These are phyloP conservation scores for Danionella dracula DNA, from an alignment of 2,797 vertebrate species.

Conservation along the genomic window DNA sequence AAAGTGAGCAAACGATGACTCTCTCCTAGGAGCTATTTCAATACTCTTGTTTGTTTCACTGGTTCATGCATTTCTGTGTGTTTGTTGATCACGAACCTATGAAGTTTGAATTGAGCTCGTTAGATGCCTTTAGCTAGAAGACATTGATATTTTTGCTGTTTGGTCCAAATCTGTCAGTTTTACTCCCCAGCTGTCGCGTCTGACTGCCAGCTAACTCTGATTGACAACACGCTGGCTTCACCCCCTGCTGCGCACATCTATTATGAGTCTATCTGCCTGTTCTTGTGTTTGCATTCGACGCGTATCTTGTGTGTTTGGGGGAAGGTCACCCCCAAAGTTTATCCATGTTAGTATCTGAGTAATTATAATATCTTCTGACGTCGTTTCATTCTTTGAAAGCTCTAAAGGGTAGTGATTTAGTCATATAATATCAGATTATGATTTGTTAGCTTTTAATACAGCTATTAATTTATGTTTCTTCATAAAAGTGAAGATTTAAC, in stretches of 20 bases:
- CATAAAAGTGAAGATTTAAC: too few species aligned
- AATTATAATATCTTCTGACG: too few species aligned
- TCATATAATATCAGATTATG: too few species aligned
- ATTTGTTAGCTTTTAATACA: too few species aligned
- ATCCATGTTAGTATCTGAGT: too few species aligned
- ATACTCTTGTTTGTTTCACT: too few species aligned
- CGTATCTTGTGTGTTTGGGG: background rate
- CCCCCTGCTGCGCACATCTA: background rate
- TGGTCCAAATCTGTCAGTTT: constrained; percentile 29
- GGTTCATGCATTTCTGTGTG: background rate
- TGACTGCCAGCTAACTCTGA: constrained; percentile 6
- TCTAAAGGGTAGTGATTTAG: too few species aligned
- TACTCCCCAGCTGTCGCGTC: constrained; percentile 7
- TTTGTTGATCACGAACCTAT: background rate
- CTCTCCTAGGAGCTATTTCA: too few species aligned
- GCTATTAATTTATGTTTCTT: too few species aligned
- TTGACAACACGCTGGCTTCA: background rate
- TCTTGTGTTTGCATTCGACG: background rate
- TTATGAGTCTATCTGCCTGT: background rate
- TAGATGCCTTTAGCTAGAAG: constrained; percentile 1
- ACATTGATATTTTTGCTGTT: constrained; percentile 10
- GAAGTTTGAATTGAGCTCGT: constrained; percentile 2
- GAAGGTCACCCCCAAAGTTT: too few species aligned
- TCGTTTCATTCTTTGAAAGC: too few species aligned
- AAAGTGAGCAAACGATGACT: too few species aligned